Base-by-base conservation (phyloP, 2,888 invertebrate genomes). In the Eubasilissa splendida region DNA sequence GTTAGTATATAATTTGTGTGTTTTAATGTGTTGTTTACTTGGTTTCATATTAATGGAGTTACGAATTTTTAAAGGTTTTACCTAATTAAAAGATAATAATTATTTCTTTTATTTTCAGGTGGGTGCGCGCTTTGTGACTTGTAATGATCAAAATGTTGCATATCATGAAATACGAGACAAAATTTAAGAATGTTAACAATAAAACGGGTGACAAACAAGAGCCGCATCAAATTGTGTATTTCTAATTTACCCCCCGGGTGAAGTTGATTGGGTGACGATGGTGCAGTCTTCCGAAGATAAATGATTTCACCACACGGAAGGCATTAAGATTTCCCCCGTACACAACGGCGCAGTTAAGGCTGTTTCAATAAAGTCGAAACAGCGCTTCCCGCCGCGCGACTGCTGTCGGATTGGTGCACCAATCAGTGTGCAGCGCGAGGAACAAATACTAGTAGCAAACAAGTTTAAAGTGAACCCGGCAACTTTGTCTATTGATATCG, bases 241-340 rank as follows among this genome's bases (percentile, higher is more conserved):
- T 78, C 76, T 80, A 80, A 82, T 82, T 80, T 80, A 80, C 80
- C 82, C 79, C 80, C 82, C 52, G 75, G n/a, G 75, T 68, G 75
- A 60, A 12, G 59, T 7, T 53, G 74, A 42, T 42, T 42, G 42
- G 66, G 66, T 50, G 80, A 42, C 66, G 77, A 80, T 78, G 54
- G 79, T 71, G 80, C 80, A 76, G 65, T 76, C 74, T 50, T 52
- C n/a, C 22, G 70, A 63, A 80, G 82, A 83, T 79, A 81, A 83
- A 83, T 83, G 76, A 83, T 79, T 74, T 22, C 76, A 77, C 66
- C 74, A 79, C 83, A 81, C 81, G 81, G 75, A 82, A 76, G 50
- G 73, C 68, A 82, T 80, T 80, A 77, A 65, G 71, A 73, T 75
- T 79, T 73, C 42, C 14, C 71, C 59, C 71, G 77, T 63, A 66